Evolutionary conservation across 2,797 vertebrate species (phyloP), one percentile per base, ranked within the genome.

Genomic region (Pseudochromis fuscus): DNA sequence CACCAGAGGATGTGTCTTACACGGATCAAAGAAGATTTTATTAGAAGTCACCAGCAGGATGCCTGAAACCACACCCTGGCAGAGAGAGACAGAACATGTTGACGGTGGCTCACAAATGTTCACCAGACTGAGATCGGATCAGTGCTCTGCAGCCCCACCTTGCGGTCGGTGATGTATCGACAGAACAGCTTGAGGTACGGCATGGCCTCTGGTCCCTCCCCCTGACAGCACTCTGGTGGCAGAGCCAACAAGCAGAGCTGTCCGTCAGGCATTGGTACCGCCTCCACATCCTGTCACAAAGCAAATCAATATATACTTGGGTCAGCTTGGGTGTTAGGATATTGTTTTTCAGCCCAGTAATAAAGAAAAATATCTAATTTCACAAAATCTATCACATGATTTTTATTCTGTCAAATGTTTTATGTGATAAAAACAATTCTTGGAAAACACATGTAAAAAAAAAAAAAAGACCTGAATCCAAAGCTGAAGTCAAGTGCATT

Each of bases 11-110:
- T 94, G 94, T 1, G 90, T 94, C 87, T 95, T 95, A 77, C 92
- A 93, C 3, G 95, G 95, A 78, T 95, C 95, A 46, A 95, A 95
- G 87, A 95, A 95, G 76, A 95, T 92, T 86, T 95, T 95, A 68
- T 89, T 94, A 19, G 93, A 77, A 0, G 94, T 95, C 74, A 95
- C 93, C 81, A 95, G 59, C 68, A 95, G 88, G 85, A 95, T 91
- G 2, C 95, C 94, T 18, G 93, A 93, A 31, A 95, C 94, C 56
- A 94, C 94, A 6, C 95, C 95, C 95, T 95, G 60, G 40, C 44
- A 67, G 23, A 55, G 21, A 21, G 23, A 77, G 48, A 62, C 3
- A 65, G 38, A 33, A 37, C 19, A n/a, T 1, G 11, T 0, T 38
- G 18, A 58, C 0, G 19, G 57, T 6, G 60, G 50, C 0, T 18